Evolutionary conservation across 2,113 vertebrate genomes (phyloP), one percentile per base, ranked within the genome.

Genomic region (Cynopterus brachyotis): DNA sequence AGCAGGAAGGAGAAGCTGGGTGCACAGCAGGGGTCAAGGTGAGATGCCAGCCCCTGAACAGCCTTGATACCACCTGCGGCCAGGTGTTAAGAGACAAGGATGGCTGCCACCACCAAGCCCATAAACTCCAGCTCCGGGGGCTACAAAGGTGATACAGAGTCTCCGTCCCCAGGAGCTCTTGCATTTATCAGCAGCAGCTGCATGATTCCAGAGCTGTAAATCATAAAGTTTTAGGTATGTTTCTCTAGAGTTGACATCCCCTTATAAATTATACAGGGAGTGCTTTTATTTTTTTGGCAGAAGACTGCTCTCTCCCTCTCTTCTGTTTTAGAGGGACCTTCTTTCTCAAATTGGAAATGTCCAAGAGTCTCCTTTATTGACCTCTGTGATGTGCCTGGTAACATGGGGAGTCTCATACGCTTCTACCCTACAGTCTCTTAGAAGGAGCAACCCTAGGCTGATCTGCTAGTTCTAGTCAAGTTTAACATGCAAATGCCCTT

Each of bases 261-360:
- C 95, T 96, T 91, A 95, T 97, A 96, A 98, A 97, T 96, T 96
- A 94, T 76, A 75, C 0, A 40, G 70, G 79, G 47, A 73, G 57
- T 26, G 89, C 76, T 94, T 83, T 96, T 37, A 28, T 91, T 84
- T 93, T 50, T 37, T 62, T 83, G 66, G 42, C 73, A n/a, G 72
- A 94, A 69, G 86, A 47, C 55, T 28, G 60, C 45, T 62, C 67
- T 80, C 82, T 81, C 32, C 5, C 57, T 70, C 57, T 79, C 82
- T 82, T 62, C 91, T 91, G 79, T 70, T 91, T 85, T 50, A 84
- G 64, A 84, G 70, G 95, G 96, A 96, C 97, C 96, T 97, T 94
- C 60, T 92, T 64, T 92, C 70, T 73, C 47, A 84, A 57, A 66
- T 30, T 62, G 26, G 13, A 90, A 94, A 69, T 2, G 12, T 28